Conservation (phyloP, 2,888 invertebrate species). For the Parnassius smintheus region DNA sequence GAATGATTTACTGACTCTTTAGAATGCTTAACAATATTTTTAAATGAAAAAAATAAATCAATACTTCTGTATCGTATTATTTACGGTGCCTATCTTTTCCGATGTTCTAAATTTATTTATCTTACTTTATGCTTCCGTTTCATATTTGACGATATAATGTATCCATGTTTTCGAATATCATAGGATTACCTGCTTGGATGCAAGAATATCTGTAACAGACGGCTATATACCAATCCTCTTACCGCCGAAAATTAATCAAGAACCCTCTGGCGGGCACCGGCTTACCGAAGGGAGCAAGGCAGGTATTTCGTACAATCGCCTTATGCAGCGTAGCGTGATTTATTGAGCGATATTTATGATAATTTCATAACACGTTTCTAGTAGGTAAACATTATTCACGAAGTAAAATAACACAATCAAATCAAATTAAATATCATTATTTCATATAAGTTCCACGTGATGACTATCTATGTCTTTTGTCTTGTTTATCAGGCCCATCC, state of each 20-base stretch:
- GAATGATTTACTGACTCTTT: too few relatives aligned
- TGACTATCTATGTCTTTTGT: too few relatives aligned
- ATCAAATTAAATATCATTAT: too few relatives aligned
- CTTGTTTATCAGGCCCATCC: too few relatives aligned
- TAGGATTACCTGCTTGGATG: slow-evolving; percentile 27
- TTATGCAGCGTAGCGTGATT: neutral
- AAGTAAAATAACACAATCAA: too few relatives aligned
- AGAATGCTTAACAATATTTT: too few relatives aligned
- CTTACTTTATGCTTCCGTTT: neutral
- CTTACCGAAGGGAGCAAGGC: slow-evolving; percentile 26
- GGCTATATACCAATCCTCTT: slow-evolving; percentile 55
- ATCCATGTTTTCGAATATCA: slow-evolving; percentile 28
- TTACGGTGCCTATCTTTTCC: too few relatives aligned
- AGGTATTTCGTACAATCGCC: neutral
- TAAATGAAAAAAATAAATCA: too few relatives aligned
- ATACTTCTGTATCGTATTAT: too few relatives aligned
- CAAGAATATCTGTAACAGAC: slow-evolving; percentile 37
- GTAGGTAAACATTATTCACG: too few relatives aligned
- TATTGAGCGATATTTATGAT: neutral
- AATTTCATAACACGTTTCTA: too few relatives aligned
- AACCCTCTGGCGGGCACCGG: slow-evolving; percentile 42
- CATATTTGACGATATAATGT: neutral
- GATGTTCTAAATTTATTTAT: neutral
- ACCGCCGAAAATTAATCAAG: slow-evolving; percentile 69
- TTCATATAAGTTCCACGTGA: too few relatives aligned